Base-by-base conservation (phyloP, 2,888 invertebrate genomes). In the Trissoscelio sp. region DNA sequence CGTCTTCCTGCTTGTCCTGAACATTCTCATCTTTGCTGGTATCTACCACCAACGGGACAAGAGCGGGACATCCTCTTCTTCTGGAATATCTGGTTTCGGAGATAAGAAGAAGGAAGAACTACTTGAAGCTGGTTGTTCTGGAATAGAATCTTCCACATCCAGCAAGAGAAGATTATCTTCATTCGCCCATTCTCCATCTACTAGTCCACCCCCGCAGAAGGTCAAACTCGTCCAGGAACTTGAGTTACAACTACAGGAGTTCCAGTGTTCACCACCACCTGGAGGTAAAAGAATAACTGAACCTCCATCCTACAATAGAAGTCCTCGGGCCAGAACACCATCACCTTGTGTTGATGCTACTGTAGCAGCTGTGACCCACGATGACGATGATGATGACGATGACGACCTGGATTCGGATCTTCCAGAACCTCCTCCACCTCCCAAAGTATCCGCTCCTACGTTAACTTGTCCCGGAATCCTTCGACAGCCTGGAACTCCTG, bases 11-110 rank as follows among this genome's bases (percentile, higher is more conserved):
- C 92, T 97, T 6, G 92, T 97, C 24, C 93, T 97, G 22, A 97
- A 97, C 88, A 95, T 97, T 9, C 93, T 97, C 20, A 97, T 97
- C 85, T 97, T 97, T 87, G 97, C 97, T 48, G 97, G 97, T 0
- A 97, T 97, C 81, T 97, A 96, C 88, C 96, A 96, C 87, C 96
- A 97, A 90, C 93, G 96, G 0, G 96, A 96, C 85, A 89, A 91
- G 12, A 87, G 87, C 79, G 84, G 89, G 87, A 93, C 86, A 89
- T 93, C 60, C 93, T 94, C 72, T 9, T 83, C 93, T 93, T 85
- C 84, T 70, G 86, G 48, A 79, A 82, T 88, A 4, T 83, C 86
- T 37, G 83, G 84, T 0, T 91, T 91, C 57, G 94, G 95, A 81
- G 94, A 95, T 64, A 95, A 95, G 87, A 95, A 94, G 73, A 96